Evolutionary conservation across 2,113 vertebrate species (phyloP).

Genomic region (Dolichallabes microphthalmus): DNA sequence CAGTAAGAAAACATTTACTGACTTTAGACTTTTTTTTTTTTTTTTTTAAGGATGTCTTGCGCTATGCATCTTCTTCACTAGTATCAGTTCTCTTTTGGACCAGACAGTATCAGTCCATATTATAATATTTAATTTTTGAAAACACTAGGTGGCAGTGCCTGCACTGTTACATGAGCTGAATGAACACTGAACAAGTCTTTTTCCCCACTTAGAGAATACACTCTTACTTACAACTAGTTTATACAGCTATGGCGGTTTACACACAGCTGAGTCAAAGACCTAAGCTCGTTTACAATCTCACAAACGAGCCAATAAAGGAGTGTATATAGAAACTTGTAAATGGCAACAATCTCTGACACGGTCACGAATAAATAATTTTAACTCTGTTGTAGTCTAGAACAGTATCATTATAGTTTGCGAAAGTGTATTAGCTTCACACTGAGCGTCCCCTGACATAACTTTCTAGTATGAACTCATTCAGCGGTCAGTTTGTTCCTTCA

Average conservation of each 20-base stretch:
- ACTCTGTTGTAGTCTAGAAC: not conserved
- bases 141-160: constrained; percentile 75
- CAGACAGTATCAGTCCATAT: not conserved
- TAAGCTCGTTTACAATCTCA: constrained; percentile 1
- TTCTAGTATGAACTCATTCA: constrained; percentile 4
- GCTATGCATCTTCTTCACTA: not conserved
- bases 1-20: not conserved
- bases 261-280: constrained; percentile 37
- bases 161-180: constrained; percentile 64
- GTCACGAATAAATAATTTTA: not conserved
- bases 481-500: constrained; percentile 37
- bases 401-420: not conserved
- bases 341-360: not conserved
- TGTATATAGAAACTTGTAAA: not conserved
- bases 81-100: not conserved
- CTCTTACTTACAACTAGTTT: constrained; percentile 2
- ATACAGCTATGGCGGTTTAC: constrained; percentile 14
- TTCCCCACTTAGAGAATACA: constrained; percentile 28
- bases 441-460: not conserved
- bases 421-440: not conserved
- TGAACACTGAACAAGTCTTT: constrained; percentile 36
- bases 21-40: not conserved
- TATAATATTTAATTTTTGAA: constrained; percentile 55
- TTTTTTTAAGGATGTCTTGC: not conserved
- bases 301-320: not conserved